These are phyloP conservation scores for Pollenia griseotomentosa DNA, from an alignment of 2,888 invertebrate genomes.

Conservation along the genomic window DNA sequence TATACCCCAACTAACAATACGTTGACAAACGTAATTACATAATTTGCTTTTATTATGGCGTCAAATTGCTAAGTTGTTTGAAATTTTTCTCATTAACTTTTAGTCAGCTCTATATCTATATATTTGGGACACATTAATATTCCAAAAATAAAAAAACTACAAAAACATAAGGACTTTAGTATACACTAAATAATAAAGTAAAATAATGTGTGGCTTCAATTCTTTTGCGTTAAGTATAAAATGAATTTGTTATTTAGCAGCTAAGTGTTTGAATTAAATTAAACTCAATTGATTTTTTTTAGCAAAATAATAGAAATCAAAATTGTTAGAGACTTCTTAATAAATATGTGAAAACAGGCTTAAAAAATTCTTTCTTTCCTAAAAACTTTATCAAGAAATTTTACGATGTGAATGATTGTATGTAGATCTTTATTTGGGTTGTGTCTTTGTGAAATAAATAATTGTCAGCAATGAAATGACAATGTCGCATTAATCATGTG, in stretches of 20 bases:
- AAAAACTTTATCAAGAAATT: no score
- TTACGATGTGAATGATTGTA: neutral
- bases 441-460: neutral
- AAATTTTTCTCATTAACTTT: neutral
- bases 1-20: no score
- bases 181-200: neutral
- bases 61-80: neutral
- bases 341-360: neutral
- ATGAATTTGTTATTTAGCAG: neutral
- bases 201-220: neutral
- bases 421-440: neutral
- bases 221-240: neutral
- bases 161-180: neutral
- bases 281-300: slow-evolving; percentile 1
- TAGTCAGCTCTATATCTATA: neutral
- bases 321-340: neutral
- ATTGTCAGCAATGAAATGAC: neutral
- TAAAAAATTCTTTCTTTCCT: no score
- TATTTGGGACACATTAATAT: neutral
- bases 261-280: neutral
- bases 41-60: slow-evolving; percentile 5
- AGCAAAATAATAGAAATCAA: neutral
- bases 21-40: neutral
- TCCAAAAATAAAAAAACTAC: neutral
- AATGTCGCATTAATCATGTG: neutral